Evolutionary conservation across 2,113 vertebrate species (phyloP).

Genomic region (Hemichromis elongatus): DNA sequence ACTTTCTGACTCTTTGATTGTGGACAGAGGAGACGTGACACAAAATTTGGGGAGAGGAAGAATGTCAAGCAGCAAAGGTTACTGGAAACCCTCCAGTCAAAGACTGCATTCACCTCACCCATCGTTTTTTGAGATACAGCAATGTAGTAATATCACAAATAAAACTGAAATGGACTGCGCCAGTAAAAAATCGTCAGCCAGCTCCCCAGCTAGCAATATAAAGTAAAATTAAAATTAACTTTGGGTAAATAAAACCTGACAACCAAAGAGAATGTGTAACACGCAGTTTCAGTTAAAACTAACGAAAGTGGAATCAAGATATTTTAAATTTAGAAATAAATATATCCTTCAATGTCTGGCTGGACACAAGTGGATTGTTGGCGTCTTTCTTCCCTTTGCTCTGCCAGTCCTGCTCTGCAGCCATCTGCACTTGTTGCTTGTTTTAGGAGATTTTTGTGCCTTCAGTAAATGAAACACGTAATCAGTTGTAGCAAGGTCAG

Average conservation of each 20-base stretch:
- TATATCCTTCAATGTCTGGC: not conserved
- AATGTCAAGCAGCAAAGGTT: not conserved
- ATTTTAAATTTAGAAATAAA: accelerated
- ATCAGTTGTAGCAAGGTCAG: not conserved
- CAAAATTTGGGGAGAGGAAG: not conserved
- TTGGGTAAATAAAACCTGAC: not conserved
- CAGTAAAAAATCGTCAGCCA: not conserved
- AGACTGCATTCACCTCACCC: not conserved
- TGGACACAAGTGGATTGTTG: not conserved
- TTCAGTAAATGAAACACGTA: conserved; percentile 2
- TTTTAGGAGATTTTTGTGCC: not conserved
- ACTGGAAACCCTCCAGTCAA: not conserved
- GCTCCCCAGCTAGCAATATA: not conserved
- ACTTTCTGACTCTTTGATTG: not conserved
- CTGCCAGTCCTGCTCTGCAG: conserved; percentile 15
- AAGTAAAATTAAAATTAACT: not conserved
- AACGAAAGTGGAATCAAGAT: not conserved
- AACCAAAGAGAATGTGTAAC: not conserved
- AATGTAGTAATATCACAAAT: not conserved
- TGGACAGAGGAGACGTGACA: not conserved
- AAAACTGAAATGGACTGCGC: not conserved
- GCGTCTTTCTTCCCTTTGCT: not conserved
- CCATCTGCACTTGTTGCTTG: conserved; percentile 19
- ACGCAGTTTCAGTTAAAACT: not conserved
- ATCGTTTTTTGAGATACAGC: not conserved